Percentiles rank a stretch among this genome's conserved stretches.
Evolutionary conservation across 2,113 vertebrate genomes (phyloP).

Genomic region (Misgurnus mizolepis): DNA sequence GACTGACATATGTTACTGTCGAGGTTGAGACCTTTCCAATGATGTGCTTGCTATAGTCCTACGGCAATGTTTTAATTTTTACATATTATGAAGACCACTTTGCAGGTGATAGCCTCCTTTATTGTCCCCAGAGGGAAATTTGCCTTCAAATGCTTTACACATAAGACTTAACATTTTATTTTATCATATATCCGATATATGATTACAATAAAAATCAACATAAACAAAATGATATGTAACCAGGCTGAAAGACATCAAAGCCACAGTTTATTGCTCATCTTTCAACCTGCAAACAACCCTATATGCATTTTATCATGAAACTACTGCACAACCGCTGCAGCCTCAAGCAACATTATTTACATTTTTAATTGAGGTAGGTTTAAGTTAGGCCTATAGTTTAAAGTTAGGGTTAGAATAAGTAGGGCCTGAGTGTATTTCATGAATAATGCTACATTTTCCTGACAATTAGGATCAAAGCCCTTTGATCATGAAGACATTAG

Average conservation of each 20-base stretch:
- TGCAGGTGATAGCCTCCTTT: slow-evolving; percentile 1
- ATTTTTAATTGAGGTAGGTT: neutral
- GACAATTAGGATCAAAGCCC: neutral
- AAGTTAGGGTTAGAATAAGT: neutral
- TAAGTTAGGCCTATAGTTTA: neutral
- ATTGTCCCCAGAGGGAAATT: neutral
- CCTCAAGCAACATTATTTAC: neutral
- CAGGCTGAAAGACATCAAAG: neutral
- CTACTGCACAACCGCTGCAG: neutral
- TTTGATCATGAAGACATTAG: neutral
- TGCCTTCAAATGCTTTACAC: neutral
- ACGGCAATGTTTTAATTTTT: neutral
- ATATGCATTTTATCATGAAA: neutral
- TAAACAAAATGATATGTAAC: neutral
- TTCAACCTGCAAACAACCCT: neutral
- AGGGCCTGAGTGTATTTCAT: neutral
- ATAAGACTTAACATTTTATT: neutral
- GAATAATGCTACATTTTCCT: neutral
- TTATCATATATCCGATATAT: neutral
- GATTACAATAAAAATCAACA: neutral
- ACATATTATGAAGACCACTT: neutral
- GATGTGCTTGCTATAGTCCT: neutral
- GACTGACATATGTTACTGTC: neutral
- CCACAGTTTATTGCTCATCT: neutral
- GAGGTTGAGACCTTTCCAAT: neutral